Evolutionary conservation across 2,888 invertebrate species (phyloP), one percentile per base, ranked within the genome.

Genomic region (Scelioninae gen. 1): DNA sequence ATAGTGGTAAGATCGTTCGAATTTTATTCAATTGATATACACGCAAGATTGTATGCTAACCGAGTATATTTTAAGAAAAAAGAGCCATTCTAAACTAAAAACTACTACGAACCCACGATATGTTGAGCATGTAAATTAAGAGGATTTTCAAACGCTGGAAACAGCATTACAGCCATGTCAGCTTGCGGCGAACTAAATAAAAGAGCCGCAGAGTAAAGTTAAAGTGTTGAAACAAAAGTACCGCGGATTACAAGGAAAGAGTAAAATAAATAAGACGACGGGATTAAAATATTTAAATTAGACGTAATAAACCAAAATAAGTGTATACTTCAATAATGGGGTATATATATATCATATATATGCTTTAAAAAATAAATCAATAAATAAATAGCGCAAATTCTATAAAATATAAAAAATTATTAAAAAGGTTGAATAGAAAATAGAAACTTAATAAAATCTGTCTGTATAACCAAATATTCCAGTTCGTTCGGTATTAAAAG

Each of bases 111-210:
- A 56, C 47, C 49, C 47, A 43, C 51, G 58, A 66, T 66, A 66
- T 76, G 68, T 68, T 68, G 53, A 60, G 51, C 62, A 68, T 68
- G 68, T 76, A 68, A 76, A 76, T 68, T 76, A 76, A 68, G 60
- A 62, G 68, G 76, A 66, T 76, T 76, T 76, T 51, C 68, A 60
- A 68, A 76, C 49, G 75, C 53, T 40, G 68, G 68, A 76, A 68
- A 68, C 60, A 63, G 76, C 68, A 68, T 76, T 76, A 68, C 38
- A 65, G 60, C 53, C 58, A 68, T 53, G 66, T 68, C 53, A 60
- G 60, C 60, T 66, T 60, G 60, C 51, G 66, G 76, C 40, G 53
- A 66, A 68, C 68, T 76, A 68, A 62, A 76, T 76, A 76, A 76
- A 76, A 68, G 58, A 68, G 45, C 51, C 16, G 45, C 43, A 29